Evolutionary conservation across 2,888 invertebrate genomes (phyloP).

Genomic region (Willowsia nigromaculata): DNA sequence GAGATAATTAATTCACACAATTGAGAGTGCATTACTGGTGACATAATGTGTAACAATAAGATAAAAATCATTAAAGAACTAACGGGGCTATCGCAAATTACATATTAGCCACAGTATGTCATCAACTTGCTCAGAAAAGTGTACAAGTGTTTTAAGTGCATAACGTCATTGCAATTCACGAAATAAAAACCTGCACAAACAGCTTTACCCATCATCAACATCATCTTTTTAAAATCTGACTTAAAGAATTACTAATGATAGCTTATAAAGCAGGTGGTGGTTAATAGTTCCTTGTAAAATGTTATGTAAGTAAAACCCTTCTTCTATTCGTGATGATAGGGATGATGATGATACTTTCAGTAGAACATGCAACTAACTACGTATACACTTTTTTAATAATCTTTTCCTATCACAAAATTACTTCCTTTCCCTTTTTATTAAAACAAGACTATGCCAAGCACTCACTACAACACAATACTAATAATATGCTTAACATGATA

Average conservation of each 20-base stretch:
- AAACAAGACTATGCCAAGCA: background rate
- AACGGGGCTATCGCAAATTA: no score
- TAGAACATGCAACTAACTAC: background rate
- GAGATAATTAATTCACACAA: background rate
- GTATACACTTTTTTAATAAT: background rate
- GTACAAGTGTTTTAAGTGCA: background rate
- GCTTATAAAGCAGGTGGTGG: background rate
- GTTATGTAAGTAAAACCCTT: background rate
- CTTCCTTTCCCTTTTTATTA: slow-evolving; percentile 28
- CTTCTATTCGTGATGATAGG: slow-evolving; percentile 25
- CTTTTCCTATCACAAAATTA: slow-evolving; percentile 30
- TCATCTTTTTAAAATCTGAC: background rate
- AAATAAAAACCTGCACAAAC: background rate
- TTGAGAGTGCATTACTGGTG: background rate
- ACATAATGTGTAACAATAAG: background rate
- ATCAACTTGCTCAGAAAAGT: no score
- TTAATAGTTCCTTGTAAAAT: background rate
- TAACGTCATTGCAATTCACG: background rate
- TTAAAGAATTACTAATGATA: slow-evolving; percentile 12
- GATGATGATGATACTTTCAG: background rate
- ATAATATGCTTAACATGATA: background rate
- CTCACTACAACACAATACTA: background rate
- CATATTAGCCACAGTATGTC: no score
- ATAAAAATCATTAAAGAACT: background rate
- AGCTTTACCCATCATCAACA: background rate